phyloP scores from a whole-genome alignment of 2,113 vertebrate species.

The Xenopus tropicalis region UCB_Xtro_10.0 CM004443.2:117500001-117500500 shows the following conservation, averaged over 20 bases:
- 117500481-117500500: no score
- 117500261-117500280: not conserved
- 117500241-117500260: conserved; percentile 18
- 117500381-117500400: no score
- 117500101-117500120: conserved; percentile 12
- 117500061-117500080: conserved; percentile 12
- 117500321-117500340: not conserved
- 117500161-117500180: conserved; percentile 43
- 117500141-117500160: conserved; percentile 39
- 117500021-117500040: conserved; percentile 16
- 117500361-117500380: no score
- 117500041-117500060: conserved; percentile 22
- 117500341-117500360: no score
- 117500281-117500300: not conserved
- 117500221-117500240: conserved; percentile 10
- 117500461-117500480: no score
- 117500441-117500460: no score
- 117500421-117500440: no score
- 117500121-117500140: conserved; percentile 25
- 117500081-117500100: conserved; percentile 29
- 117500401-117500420: no score
- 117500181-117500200: conserved; percentile 41
- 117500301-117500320: not conserved
- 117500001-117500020: conserved; percentile 18
- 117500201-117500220: conserved; percentile 27